Evolutionary conservation across 2,797 vertebrate species (phyloP).

Genomic region (Acanthurus lineatus): DNA sequence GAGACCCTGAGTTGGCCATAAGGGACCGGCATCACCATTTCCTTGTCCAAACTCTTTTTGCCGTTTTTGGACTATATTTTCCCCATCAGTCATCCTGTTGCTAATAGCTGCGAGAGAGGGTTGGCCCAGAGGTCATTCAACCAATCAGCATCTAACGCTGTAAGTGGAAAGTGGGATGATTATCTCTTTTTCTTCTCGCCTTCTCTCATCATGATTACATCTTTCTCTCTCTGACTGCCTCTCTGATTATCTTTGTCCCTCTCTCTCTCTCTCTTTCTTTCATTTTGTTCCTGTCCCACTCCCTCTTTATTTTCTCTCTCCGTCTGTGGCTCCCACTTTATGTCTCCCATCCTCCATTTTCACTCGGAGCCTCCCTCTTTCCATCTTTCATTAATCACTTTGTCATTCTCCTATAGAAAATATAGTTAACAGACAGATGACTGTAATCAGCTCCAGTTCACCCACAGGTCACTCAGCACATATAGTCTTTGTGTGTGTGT

Average conservation of each 20-base stretch:
- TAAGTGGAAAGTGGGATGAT: conserved; percentile 69
- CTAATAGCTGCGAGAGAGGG: conserved; percentile 60
- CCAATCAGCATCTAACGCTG: conserved; percentile 67
- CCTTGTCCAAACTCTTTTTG: conserved; percentile 45
- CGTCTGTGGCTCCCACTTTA: conserved; percentile 11
- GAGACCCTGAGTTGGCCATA: conserved; percentile 22
- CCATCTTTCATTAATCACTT: conserved; percentile 68
- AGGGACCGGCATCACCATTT: conserved; percentile 34
- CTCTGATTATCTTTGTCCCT: conserved; percentile 50
- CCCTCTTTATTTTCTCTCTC: conserved; percentile 4
- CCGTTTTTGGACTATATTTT: conserved; percentile 51
- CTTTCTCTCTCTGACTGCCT: background rate
- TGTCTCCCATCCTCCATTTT: conserved; percentile 25
- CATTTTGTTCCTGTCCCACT: conserved; percentile 10
- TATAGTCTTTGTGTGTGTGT: conserved; percentile 9
- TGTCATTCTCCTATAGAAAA: conserved; percentile 71
- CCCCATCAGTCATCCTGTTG: conserved; percentile 61
- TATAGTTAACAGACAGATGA: conserved; percentile 77
- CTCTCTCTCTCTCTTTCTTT: conserved; percentile 4
- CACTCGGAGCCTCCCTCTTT: conserved; percentile 22
- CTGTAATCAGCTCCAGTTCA: conserved; percentile 78
- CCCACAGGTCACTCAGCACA: conserved; percentile 61
- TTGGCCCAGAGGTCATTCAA: conserved; percentile 68
- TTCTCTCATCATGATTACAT: conserved; percentile 53
- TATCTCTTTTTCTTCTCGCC: conserved; percentile 54